Evolutionary conservation across 1,140 invertebrate species (phyloP), one percentile per base, ranked within the genome.

Genomic region (Ceratina japonica): DNA sequence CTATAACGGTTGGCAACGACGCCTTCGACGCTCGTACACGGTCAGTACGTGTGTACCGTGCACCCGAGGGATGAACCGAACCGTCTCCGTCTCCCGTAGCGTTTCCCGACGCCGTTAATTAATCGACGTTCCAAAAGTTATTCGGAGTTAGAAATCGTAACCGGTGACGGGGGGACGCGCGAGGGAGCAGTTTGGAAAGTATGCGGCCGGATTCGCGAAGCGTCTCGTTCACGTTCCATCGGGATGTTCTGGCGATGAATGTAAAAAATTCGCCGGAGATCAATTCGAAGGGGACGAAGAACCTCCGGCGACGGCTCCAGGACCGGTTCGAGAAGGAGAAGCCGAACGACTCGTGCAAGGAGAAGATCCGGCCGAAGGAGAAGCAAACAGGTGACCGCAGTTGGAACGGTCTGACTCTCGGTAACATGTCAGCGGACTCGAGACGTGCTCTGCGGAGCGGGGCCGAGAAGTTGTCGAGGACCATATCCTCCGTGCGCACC

Each of bases 391-490:
- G 71, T 3, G 89, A 92, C 13, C 90, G 81, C 12, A 79, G 87
- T 24, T 93, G 92, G 92, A 91, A 90, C 44, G 92, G 92, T 74
- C 77, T 92, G 0, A 89, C 86, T 58, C 73, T 92, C 13, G 87
- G 89, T 44, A 89, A 90, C 72, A 89, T 92, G 70, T 92, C 91
- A 1, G 89, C 89, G 16, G 91, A 93, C 49, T 92, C 94, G 0
- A 90, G 93, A 79, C 91, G 91, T 80, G 92, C 89, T 5, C 81
- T 94, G 7, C 89, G 94, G 77, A 93, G 87, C 80, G 91, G 94
- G 16, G 93, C 93, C 16, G 93, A 94, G 44, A 94, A 93, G 81
- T 88, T 95, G 18, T 93, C 94, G 4, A 94, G 92, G 86, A 94
- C 94, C 2, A 93, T 95, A 79, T 94, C 93, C 49, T 93, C 91